Evolutionary conservation across 2,797 vertebrate species (phyloP).

Genomic region (Cephalopachus bancanus): DNA sequence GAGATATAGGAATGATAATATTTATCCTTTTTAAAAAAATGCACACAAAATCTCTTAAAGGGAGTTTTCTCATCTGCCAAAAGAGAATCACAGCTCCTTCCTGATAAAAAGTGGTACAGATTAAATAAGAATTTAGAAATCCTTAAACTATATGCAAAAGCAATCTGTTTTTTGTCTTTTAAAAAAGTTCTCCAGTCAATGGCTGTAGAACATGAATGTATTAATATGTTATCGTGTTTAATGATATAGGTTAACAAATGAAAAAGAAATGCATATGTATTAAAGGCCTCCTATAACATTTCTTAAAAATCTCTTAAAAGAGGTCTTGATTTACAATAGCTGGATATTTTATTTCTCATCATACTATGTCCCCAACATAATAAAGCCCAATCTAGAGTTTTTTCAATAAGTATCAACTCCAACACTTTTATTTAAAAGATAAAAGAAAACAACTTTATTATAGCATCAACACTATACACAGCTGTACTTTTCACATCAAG

Average conservation of each 20-base stretch:
- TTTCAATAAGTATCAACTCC: neutral
- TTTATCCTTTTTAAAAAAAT: constrained; percentile 74
- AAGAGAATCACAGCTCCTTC: no score
- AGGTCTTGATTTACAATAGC: constrained; percentile 48
- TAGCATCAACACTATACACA: neutral
- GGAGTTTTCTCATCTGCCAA: neutral
- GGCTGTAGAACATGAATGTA: no score
- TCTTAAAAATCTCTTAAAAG: neutral
- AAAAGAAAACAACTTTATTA: constrained; percentile 51
- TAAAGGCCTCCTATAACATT: no score
- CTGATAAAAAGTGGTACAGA: no score
- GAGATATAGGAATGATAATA: neutral
- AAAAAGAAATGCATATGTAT: no score
- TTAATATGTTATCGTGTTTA: no score
- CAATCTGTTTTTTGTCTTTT: no score
- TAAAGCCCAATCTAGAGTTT: constrained; percentile 46
- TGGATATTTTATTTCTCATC: constrained; percentile 16
- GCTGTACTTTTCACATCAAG: neutral
- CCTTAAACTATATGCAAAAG: no score
- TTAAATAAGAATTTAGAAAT: no score
- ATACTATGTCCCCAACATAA: neutral
- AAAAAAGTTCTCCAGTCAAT: no score
- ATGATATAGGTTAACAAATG: no score
- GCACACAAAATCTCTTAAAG: constrained; percentile 27
- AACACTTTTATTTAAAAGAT: constrained; percentile 51